These are phyloP conservation scores for Sebastes aleutianus DNA, from an alignment of 2,797 vertebrate genomes.

Conservation along the genomic window DNA sequence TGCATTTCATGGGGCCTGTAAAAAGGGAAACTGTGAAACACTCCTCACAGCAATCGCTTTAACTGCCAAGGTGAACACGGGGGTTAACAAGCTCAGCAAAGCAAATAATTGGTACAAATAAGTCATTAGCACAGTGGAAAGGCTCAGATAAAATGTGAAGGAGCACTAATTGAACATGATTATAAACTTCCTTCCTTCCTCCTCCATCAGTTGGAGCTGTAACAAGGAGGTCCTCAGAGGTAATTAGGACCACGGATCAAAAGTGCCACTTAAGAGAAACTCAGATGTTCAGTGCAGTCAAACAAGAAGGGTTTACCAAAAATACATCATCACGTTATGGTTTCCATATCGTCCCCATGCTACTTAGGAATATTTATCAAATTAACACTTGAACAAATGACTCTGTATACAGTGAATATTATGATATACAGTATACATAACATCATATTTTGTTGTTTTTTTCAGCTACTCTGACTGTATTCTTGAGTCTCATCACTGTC, in stretches of 20 bases:
- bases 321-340: background rate
- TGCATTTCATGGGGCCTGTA: constrained; percentile 7
- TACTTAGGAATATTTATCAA: background rate
- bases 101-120: constrained; percentile 87
- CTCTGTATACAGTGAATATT: background rate
- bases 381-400: background rate
- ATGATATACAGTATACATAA: background rate
- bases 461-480: background rate
- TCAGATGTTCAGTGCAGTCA: background rate
- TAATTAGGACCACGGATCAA: constrained; percentile 76
- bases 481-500: background rate
- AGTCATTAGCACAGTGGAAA: constrained; percentile 81
- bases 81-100: constrained; percentile 83
- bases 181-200: constrained; percentile 80
- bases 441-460: background rate
- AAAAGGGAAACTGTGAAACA: constrained; percentile 42
- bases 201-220: constrained; percentile 74
- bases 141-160: constrained; percentile 80
- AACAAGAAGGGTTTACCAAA: constrained; percentile 1
- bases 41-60: constrained; percentile 61
- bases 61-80: constrained; percentile 71
- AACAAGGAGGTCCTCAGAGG: constrained; percentile 68
- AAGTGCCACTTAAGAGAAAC: constrained; percentile 42
- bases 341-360: background rate
- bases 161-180: constrained; percentile 85